Percentiles rank a stretch among this genome's conserved stretches.
These are phyloP conservation scores for Okamejei kenojei DNA, from an alignment of 2,797 vertebrate species.

Conservation along the genomic window DNA sequence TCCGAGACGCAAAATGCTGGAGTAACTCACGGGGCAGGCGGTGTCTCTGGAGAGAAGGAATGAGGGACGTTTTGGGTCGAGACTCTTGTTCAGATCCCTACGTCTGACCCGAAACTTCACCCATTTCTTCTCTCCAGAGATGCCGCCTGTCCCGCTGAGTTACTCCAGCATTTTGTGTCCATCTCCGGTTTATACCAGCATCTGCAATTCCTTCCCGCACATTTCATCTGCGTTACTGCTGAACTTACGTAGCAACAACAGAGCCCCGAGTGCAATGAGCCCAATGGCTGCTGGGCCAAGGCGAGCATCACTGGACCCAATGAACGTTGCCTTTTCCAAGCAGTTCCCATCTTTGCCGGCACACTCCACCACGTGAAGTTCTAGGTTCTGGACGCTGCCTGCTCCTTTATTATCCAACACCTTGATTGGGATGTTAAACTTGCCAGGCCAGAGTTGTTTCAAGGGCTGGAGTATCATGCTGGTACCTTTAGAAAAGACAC, in stretches of 20 bases:
- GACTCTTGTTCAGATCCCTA: no score
- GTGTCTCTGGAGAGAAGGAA: no score
- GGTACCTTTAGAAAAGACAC: neutral
- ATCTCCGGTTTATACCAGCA: no score
- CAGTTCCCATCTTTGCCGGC: neutral
- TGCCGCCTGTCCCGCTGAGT: no score
- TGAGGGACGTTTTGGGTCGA: no score
- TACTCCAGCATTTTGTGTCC: no score
- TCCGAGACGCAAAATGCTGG: no score
- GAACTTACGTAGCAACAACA: conserved; percentile 64
- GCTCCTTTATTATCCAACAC: neutral
- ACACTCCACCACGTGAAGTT: neutral
- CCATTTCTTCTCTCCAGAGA: no score
- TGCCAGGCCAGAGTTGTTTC: neutral
- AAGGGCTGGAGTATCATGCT: neutral
- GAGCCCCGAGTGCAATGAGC: conserved; percentile 59
- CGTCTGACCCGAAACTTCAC: no score
- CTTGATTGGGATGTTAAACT: neutral
- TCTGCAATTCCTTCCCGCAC: no score
- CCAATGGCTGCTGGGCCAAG: conserved; percentile 55
- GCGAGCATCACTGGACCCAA: rapidly evolving
- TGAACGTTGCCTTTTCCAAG: rapidly evolving
- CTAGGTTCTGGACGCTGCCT: neutral
- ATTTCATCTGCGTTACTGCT: no score
- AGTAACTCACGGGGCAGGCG: no score